Base-by-base conservation (phyloP, 2,888 invertebrate species). In the Hipparchia semele region DNA sequence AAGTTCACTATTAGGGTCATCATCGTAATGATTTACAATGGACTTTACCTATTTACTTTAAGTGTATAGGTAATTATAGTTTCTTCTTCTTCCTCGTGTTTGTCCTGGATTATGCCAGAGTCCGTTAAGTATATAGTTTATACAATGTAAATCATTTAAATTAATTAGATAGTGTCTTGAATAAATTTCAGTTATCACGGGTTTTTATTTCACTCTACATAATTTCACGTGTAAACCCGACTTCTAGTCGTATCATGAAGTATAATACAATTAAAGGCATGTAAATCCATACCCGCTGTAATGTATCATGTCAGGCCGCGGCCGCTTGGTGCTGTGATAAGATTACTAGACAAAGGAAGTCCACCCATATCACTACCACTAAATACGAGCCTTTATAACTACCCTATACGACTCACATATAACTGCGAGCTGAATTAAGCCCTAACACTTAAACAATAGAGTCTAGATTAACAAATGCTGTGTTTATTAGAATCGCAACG, bases 311-410 rank as follows among this genome's bases (percentile, higher is more conserved):
- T 88, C 91, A 89, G 89, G 84, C 78, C 79, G 84, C 84, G 84
- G 86, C 85, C 87, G 87, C 87, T 88, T 86, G 89, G 84, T 86
- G 83, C 82, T 79, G 88, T 89, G 93, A 94, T 94, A 92, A 92
- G 91, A 93, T 94, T 93, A 90, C 89, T 85, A 93, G 92, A 93
- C 93, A 93, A 93, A 93, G 93, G 92, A 91, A 92, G 91, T 92
- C 91, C 91, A 91, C 90, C 91, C 91, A 90, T 91, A 92, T 92
- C 92, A 91, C 89, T 90, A 91, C 90, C 89, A 87, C 92, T 92
- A 91, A 92, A 91, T 88, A 87, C 86, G 86, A 89, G 84, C 91
- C 89, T 91, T 92, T 90, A 90, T 91, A 90, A 89, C 89, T 87
- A 89, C 89, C 87, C 88, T 81, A 78, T 53, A 53, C 65, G 6